A percentile compares a stretch with the other conserved stretches of the same genome.
Conservation (phyloP, 2,113 vertebrate species). For the Apeltes quadracus region DNA sequence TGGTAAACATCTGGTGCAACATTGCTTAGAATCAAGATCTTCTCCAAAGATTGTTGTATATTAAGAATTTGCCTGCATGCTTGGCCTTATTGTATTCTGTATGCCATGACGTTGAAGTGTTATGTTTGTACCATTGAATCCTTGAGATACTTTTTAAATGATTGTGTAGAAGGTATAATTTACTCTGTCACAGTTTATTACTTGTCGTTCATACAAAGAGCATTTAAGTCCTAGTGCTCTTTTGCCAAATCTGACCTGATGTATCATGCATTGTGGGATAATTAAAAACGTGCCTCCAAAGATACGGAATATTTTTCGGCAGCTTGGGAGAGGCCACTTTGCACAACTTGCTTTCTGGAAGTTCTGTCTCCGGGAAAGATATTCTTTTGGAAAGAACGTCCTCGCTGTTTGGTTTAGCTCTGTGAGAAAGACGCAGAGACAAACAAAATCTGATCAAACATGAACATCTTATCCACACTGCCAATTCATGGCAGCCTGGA, state of each 20-base stretch:
- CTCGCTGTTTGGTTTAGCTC: constrained; percentile 76
- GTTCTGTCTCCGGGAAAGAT: constrained; percentile 75
- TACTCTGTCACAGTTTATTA: neutral
- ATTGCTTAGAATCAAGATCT: neutral
- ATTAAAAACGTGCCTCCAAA: constrained; percentile 71
- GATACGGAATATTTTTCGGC: constrained; percentile 75
- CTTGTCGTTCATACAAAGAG: neutral
- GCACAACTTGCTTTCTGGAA: constrained; percentile 80
- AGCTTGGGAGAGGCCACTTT: constrained; percentile 81
- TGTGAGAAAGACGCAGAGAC: constrained; percentile 37
- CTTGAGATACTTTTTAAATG: neutral
- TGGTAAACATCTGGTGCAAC: neutral
- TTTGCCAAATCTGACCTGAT: neutral
- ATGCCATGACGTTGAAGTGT: neutral
- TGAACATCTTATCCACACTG: constrained; percentile 8
- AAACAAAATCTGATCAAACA: constrained; percentile 10
- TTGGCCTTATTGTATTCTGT: neutral
- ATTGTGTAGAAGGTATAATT: neutral
- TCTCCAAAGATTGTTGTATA: neutral
- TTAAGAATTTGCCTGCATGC: neutral
- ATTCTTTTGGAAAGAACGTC: constrained; percentile 79
- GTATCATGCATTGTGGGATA: neutral
- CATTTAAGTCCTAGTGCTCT: neutral
- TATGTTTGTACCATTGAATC: neutral
- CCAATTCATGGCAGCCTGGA: constrained; percentile 6